Evolutionary conservation across 2,888 invertebrate genomes (phyloP), one percentile per base, ranked within the genome.

Genomic region (Oscheius sp.): DNA sequence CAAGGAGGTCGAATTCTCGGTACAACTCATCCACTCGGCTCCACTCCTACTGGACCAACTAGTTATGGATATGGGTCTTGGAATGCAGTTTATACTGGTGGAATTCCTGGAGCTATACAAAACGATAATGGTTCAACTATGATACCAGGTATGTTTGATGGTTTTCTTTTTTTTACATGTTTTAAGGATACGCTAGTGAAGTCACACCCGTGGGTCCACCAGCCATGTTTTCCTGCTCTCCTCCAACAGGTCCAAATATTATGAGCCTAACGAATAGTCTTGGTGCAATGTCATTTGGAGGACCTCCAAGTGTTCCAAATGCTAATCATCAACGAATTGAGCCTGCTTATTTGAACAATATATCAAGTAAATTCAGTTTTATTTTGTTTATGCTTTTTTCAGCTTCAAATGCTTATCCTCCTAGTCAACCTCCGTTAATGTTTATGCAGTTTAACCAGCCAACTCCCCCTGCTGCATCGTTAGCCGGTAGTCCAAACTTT

Each of bases 41-140:
- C 41, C n/a, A 59, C 59, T 14, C 68, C 73, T 0, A 79, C 75
- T 22, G 74, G 75, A 17, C 77, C 79, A 0, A 64, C 67, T n/a
- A 67, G 70, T 38, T 81, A 76, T 57, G 74, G 75, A n/a, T 80
- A 70, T 59, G 75, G 77, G 24, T 59, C 49, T 6, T 67, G 67
- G 59, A 57, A 45, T 20, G 50, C 67, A 2, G 57, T 49, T 12
- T 59, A 51, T 24, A 51, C 41, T 20, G 26, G 26, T 17, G 63
- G 50, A 3, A 26, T 54, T 26, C 59, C 51, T 0, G 50, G 50
- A 17, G 44, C 44, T 8, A 54, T 54, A 45, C 30, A 17, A 24
- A 30, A 30, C 8, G 14, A 56, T 4, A 56, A 38, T 44, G 41
- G 36, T 28, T 32, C 14, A n/a, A 28, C n/a, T n/a, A 57, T 57